Evolutionary conservation across 2,888 invertebrate genomes (phyloP), one percentile per base, ranked within the genome.

Genomic region (Drosophila mimica): DNA sequence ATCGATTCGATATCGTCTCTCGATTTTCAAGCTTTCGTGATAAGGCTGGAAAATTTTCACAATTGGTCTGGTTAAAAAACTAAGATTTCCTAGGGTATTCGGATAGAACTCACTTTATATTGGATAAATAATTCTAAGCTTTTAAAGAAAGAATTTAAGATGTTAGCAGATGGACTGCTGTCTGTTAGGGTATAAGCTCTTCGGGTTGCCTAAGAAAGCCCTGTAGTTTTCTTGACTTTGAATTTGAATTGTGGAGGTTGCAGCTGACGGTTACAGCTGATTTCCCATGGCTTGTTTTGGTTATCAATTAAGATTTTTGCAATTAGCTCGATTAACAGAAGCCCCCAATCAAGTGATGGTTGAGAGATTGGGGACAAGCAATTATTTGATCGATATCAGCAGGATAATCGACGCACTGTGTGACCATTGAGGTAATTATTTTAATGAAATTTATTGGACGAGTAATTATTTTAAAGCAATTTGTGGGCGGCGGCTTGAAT

Each of bases 311-410:
- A 89, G 90, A 90, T 91, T 82, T 85, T 85, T 88, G 82, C 91
- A 91, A 91, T 91, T 91, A 91, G 85, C 85, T 76, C 83, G 83
- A 91, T 91, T 91, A 90, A 88, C 89, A 81, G 83, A 70, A 48
- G 46, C 34, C 33, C 71, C 56, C 67, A 83, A 20, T 13, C 36
- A 13, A 25, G 25, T 25, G 25, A 4, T n/a, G 57, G 20, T 30
- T 40, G 57, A 43, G 43, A 17, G 40, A 57, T 57, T 57, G 20
- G 20, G 70, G 36, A 68, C 43, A 43, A 51, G 49, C 58, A 54
- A 60, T 49, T 65, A 68, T 70, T 59, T 75, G 71, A 89, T 83
- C 84, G 79, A 89, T 87, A 78, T 75, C 76, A 52, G 59, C 68
- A 57, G 30, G 61, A 70, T 62, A 80, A 65, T 69, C 81, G 70